A percentile compares a stretch with the other conserved stretches of the same genome.
These are phyloP conservation scores for Eumacrocentrus americanus DNA, from an alignment of 2,888 invertebrate species.

Conservation along the genomic window DNA sequence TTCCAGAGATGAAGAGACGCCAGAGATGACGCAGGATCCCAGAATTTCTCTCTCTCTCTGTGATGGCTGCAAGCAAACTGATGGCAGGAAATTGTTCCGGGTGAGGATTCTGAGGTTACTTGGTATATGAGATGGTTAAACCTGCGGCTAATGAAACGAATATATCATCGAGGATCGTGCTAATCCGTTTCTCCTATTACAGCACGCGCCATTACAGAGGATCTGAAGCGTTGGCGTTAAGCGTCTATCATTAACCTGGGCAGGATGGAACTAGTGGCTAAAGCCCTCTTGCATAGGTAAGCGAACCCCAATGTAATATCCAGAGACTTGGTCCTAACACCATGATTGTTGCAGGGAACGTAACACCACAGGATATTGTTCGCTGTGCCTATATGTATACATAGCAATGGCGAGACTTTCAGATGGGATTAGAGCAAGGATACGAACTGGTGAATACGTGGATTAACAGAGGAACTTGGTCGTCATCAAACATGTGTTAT, in stretches of 20 bases:
- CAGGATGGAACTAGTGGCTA: constrained; percentile 15
- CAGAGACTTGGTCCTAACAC: not conserved
- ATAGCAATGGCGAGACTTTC: not conserved
- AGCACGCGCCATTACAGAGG: constrained; percentile 11
- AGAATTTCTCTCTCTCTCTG: too few relatives aligned
- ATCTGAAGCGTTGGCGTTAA: constrained; percentile 37
- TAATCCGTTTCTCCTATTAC: constrained; percentile 36
- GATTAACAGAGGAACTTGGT: not conserved
- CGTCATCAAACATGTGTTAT: not conserved
- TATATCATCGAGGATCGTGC: constrained; percentile 25
- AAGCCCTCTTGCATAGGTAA: constrained; percentile 37
- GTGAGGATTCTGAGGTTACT: not conserved
- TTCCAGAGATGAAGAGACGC: too few relatives aligned
- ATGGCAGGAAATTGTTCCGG: too few relatives aligned
- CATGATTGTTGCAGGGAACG: not conserved
- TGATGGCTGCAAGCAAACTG: too few relatives aligned
- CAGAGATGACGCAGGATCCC: too few relatives aligned
- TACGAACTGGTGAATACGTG: not conserved
- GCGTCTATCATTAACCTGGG: constrained; percentile 48
- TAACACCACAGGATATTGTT: too few relatives aligned
- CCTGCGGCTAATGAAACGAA: constrained; percentile 7
- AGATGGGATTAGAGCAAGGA: not conserved
- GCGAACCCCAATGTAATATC: constrained; percentile 12
- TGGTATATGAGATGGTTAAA: not conserved
- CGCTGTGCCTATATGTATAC: too few relatives aligned